phyloP scores from a whole-genome alignment of 2,888 invertebrate genomes.

The Lasioglossum figueresi region DNA sequence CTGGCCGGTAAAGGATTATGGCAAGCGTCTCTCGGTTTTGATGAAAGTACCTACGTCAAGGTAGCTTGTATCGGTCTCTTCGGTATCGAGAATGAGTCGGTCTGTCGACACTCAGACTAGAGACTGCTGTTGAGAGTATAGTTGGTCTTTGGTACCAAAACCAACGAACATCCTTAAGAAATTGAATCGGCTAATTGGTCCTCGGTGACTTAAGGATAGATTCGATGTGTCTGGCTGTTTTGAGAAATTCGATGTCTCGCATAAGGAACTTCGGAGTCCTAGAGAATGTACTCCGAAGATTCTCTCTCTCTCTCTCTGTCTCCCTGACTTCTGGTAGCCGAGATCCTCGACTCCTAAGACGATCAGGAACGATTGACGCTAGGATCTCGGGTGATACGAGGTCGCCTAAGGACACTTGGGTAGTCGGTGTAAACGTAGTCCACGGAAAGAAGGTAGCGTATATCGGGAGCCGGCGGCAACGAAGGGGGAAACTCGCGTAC shows the following conservation, averaged over 20 bases:
- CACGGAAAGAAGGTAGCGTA: constrained; percentile 31
- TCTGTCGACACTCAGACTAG: too few relatives aligned
- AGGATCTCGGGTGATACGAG: background rate
- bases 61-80: background rate
- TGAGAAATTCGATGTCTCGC: background rate
- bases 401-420: constrained; percentile 10
- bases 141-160: background rate
- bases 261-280: background rate
- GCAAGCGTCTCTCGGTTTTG: too few relatives aligned
- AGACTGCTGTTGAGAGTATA: background rate
- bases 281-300: background rate
- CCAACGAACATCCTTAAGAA: background rate
- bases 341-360: background rate
- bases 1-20: background rate
- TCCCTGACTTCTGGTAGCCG: background rate
- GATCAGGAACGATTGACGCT: background rate
- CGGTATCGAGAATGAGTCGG: background rate
- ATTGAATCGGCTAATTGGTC: background rate
- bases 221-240: background rate
- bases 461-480: constrained; percentile 48
- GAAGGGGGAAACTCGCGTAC: constrained; percentile 68
- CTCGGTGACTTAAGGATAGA: background rate
- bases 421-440: constrained; percentile 40
- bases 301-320: background rate
- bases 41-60: too few relatives aligned